Percentiles rank a stretch among this genome's conserved stretches.
phyloP scores from a whole-genome alignment of 2,113 vertebrate genomes.

The Catharus minimus region DNA sequence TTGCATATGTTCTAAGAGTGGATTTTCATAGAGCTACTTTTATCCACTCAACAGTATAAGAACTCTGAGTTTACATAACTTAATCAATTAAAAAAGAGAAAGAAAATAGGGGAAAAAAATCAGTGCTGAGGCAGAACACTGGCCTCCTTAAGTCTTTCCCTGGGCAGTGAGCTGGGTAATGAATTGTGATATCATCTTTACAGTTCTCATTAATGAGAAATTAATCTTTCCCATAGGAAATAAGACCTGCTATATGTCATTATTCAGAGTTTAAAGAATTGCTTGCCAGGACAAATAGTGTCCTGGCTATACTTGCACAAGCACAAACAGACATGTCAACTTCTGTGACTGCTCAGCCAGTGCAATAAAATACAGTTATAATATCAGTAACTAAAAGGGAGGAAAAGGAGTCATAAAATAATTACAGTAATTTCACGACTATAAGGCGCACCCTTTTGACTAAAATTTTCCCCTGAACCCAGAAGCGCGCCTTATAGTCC shows the following conservation, averaged over 20 bases:
- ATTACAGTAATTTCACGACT: neutral
- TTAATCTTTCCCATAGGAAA: slow-evolving; percentile 42
- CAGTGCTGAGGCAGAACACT: neutral
- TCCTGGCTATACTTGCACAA: neutral
- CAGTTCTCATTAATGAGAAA: slow-evolving; percentile 35
- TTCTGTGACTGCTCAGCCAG: neutral
- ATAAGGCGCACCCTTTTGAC: too few relatives aligned
- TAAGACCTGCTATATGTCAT: slow-evolving; percentile 3
- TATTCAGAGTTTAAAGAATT: neutral
- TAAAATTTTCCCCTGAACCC: too few relatives aligned
- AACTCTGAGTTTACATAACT: neutral
- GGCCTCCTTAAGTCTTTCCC: neutral
- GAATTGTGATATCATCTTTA: slow-evolving; percentile 27
- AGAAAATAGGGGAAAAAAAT: neutral
- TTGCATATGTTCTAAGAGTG: neutral
- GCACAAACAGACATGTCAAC: neutral
- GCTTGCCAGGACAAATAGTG: slow-evolving; percentile 14
- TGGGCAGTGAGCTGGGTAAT: slow-evolving; percentile 1
- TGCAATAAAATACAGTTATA: neutral
- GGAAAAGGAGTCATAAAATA: slow-evolving; percentile 12
- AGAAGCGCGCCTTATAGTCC: too few relatives aligned
- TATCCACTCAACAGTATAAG: neutral
- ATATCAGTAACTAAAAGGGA: neutral
- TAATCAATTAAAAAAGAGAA: neutral
- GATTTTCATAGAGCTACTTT: neutral